phyloP scores from a whole-genome alignment of 2,797 vertebrate species.

The Myiotriccus ornatus region DNA sequence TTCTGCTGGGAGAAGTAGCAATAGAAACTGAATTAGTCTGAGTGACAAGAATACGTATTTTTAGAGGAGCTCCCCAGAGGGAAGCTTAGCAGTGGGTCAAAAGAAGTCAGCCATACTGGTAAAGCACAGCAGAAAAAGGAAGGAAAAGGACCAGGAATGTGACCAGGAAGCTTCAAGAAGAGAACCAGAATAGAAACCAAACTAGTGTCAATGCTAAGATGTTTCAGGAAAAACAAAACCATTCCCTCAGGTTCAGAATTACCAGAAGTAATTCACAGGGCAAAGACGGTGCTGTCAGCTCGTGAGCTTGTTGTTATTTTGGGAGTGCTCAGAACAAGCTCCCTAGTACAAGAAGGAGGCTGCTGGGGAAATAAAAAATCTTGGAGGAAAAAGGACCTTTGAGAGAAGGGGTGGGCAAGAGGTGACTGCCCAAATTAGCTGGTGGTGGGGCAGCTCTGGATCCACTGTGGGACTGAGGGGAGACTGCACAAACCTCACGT shows the following conservation, averaged over 20 bases:
- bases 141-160: neutral
- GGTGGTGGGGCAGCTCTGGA: neutral
- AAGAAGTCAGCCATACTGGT: neutral
- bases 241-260: neutral
- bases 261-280: neutral
- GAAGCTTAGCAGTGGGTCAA: neutral
- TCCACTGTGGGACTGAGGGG: neutral
- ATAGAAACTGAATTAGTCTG: slow-evolving; percentile 12
- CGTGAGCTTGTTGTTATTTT: neutral
- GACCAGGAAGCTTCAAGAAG: neutral
- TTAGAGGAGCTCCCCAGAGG: neutral
- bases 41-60: slow-evolving; percentile 30
- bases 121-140: neutral
- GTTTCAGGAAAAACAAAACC: neutral
- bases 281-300: neutral
- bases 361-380: neutral
- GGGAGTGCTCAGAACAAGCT: neutral
- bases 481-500: neutral
- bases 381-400: neutral
- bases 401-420: neutral
- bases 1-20: slow-evolving; percentile 18
- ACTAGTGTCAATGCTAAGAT: neutral
- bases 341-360: neutral
- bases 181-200: neutral
- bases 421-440: neutral